phyloP scores from a whole-genome alignment of 2,113 vertebrate species.

The Heterotis niloticus region DNA sequence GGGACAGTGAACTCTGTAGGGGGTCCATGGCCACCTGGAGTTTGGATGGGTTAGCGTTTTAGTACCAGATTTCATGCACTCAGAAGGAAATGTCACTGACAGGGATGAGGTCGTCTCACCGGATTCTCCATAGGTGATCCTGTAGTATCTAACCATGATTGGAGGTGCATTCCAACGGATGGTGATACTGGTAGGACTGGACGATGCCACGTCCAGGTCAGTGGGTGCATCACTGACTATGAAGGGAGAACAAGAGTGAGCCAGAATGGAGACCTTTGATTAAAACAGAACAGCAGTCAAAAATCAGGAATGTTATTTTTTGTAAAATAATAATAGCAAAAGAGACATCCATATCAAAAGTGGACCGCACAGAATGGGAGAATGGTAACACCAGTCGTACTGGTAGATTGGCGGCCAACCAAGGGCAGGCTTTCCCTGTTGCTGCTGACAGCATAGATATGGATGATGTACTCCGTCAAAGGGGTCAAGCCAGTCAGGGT shows the following conservation, averaged over 20 bases:
- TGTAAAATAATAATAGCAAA: not conserved
- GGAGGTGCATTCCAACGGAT: slow-evolving; percentile 89
- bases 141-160: slow-evolving; percentile 89
- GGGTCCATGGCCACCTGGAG: slow-evolving; percentile 73
- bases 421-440: slow-evolving; percentile 74
- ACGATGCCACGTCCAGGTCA: slow-evolving; percentile 78
- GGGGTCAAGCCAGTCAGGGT: slow-evolving; percentile 82
- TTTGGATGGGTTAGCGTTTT: not conserved
- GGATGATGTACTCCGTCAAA: slow-evolving; percentile 82
- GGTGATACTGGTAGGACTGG: slow-evolving; percentile 76
- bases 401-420: slow-evolving; percentile 81
- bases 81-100: not conserved
- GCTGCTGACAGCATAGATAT: slow-evolving; percentile 70
- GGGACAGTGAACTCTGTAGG: slow-evolving; percentile 87
- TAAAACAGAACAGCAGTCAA: not conserved
- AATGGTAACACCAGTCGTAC: slow-evolving; percentile 55
- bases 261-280: not conserved
- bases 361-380: not conserved
- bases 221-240: slow-evolving; percentile 89
- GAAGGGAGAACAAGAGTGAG: slow-evolving; percentile 6
- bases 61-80: not conserved
- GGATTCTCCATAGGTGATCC: slow-evolving; percentile 85
- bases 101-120: slow-evolving; percentile 56
- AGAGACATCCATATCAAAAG: not conserved
- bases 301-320: not conserved